Evolutionary conservation across 2,113 vertebrate genomes (phyloP).

Genomic region (Tapirus terrestris): DNA sequence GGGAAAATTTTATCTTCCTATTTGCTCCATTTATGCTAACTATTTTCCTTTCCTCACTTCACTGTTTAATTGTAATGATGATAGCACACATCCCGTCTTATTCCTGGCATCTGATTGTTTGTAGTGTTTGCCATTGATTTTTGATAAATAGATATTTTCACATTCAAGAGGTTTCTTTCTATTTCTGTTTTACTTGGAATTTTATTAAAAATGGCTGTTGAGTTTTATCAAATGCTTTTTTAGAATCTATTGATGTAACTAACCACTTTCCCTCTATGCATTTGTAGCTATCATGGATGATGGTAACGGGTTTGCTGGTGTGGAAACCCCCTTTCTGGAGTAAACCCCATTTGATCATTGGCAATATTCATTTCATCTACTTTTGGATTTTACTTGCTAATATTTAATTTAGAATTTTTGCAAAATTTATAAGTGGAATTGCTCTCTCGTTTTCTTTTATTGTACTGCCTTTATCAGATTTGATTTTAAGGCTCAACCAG

Average conservation of each 20-base stretch:
- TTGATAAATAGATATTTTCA: not conserved
- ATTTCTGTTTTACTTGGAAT: not conserved
- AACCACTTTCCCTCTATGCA: not conserved
- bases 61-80: not conserved
- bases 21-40: not conserved
- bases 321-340: not conserved
- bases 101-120: conserved; percentile 22
- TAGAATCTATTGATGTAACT: not conserved
- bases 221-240: not conserved
- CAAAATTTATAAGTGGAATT: not conserved
- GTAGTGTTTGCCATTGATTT: conserved; percentile 26
- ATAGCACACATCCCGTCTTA: not conserved
- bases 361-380: not conserved
- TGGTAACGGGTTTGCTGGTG: not conserved
- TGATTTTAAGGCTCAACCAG: not conserved
- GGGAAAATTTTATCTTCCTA: not conserved
- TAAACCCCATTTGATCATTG: not conserved
- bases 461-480: conserved; percentile 12
- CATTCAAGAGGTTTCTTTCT: not conserved
- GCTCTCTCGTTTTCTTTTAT: conserved; percentile 26
- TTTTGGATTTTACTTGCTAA: conserved; percentile 12
- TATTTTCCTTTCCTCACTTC: not conserved
- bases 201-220: not conserved
- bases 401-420: conserved; percentile 55
- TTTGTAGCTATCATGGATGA: not conserved